Conservation (phyloP, 2,113 vertebrate genomes). For the Tichodroma muraria region DNA sequence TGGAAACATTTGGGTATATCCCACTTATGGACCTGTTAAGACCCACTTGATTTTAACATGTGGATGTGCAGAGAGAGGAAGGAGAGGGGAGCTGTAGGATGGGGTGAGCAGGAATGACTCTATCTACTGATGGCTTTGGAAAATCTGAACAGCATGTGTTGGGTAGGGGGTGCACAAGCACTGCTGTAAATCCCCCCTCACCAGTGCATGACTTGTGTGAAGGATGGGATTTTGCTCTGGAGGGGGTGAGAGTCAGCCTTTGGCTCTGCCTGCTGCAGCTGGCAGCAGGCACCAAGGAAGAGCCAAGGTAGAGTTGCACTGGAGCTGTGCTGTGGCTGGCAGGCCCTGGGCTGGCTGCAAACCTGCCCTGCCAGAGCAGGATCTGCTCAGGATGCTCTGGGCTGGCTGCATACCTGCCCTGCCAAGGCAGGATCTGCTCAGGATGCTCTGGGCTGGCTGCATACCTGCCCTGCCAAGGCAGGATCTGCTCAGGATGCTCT, state of each 20-base stretch:
- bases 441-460: neutral
- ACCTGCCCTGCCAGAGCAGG: neutral
- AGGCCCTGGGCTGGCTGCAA: neutral
- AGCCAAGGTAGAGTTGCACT: neutral
- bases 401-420: neutral
- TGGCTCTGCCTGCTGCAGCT: neutral
- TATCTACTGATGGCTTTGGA: neutral
- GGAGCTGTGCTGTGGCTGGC: neutral
- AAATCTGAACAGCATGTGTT: neutral
- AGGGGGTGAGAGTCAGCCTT: neutral
- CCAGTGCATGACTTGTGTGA: neutral
- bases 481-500: neutral
- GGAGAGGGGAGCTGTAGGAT: neutral
- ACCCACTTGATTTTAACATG: conserved; percentile 26
- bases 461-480: neutral
- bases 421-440: neutral
- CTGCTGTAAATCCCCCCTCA: neutral
- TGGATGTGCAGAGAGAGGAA: neutral
- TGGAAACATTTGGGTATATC: conserved; percentile 52
- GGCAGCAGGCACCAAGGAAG: neutral
- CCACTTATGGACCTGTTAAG: conserved; percentile 25
- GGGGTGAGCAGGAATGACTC: neutral
- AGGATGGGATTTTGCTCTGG: neutral
- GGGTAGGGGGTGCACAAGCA: neutral
- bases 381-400: neutral